Evolutionary conservation across 2,113 vertebrate genomes (phyloP).

Genomic region (Hemiprocne comata): DNA sequence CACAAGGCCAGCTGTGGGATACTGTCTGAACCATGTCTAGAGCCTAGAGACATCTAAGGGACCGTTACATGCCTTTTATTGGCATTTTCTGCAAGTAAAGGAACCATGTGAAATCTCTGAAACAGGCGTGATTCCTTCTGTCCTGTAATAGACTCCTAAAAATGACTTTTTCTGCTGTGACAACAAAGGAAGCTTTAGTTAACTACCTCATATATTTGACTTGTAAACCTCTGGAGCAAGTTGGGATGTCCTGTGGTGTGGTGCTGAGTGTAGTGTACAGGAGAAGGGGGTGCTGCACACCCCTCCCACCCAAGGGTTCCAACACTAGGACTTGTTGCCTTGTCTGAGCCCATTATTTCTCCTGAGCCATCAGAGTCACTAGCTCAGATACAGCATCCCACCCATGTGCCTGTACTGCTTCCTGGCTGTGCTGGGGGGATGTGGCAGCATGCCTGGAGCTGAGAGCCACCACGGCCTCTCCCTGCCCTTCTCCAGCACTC

Average conservation of each 20-base stretch:
- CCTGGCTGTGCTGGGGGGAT: neutral
- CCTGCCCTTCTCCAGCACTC: neutral
- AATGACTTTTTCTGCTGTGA: neutral
- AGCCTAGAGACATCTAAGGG: neutral
- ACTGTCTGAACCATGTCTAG: neutral
- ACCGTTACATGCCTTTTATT: neutral
- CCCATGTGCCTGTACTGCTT: fast-evolving
- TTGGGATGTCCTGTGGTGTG: neutral
- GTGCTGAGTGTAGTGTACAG: neutral
- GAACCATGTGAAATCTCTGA: neutral
- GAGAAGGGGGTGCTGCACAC: neutral
- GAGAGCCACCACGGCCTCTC: fast-evolving
- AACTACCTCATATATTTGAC: neutral
- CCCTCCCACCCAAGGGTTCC: neutral
- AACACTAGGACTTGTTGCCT: neutral
- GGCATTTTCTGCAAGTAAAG: neutral
- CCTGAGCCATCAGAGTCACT: neutral
- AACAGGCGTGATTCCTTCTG: neutral
- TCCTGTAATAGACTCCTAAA: neutral
- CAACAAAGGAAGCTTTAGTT: neutral
- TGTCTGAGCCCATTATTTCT: fast-evolving
- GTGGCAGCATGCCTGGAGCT: neutral
- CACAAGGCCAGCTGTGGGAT: neutral
- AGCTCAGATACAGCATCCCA: neutral
- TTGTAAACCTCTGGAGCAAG: neutral